Conservation (phyloP, 2,797 vertebrate species). For the Liparis tanakae region DNA sequence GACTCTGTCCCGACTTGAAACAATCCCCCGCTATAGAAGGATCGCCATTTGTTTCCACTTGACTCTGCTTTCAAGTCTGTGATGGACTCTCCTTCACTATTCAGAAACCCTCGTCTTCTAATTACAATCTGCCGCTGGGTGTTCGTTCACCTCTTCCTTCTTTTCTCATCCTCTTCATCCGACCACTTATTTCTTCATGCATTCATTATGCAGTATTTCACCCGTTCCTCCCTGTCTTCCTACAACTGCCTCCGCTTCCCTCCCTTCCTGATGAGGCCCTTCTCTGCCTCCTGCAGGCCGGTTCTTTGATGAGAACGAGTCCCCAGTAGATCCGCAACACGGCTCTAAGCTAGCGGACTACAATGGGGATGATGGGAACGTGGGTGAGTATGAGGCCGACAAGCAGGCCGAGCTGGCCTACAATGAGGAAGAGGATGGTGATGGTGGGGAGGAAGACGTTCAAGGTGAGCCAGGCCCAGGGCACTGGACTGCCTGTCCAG, state of each 20-base stretch:
- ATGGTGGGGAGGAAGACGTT: slow-evolving; percentile 99
- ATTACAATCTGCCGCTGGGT: slow-evolving; percentile 21
- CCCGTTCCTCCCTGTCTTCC: slow-evolving; percentile 48
- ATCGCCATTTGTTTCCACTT: slow-evolving; percentile 32
- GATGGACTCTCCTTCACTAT: slow-evolving; percentile 22
- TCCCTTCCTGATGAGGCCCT: slow-evolving; percentile 85
- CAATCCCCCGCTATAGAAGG: slow-evolving; percentile 3
- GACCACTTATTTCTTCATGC: slow-evolving; percentile 44
- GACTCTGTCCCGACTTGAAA: slow-evolving; percentile 3
- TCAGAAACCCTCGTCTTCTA: slow-evolving; percentile 20
- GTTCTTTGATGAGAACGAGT: slow-evolving; percentile 99
- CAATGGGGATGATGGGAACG: slow-evolving; percentile 99
- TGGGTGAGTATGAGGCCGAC: slow-evolving; percentile 99
- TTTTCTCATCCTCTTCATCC: slow-evolving; percentile 33
- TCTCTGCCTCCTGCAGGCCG: slow-evolving; percentile 97
- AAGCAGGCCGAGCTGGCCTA: slow-evolving; percentile 99
- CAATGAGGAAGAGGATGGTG: slow-evolving; percentile 99
- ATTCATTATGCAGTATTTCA: slow-evolving; percentile 49
- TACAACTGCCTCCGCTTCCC: slow-evolving; percentile 67
- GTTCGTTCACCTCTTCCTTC: slow-evolving; percentile 40
- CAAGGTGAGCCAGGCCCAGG: slow-evolving; percentile 95
- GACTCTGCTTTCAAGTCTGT: slow-evolving; percentile 13
- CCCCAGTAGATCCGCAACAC: slow-evolving; percentile 99
- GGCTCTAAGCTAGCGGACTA: slow-evolving; percentile 99
- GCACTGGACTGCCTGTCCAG: slow-evolving; percentile 76